Base-by-base conservation (phyloP, 2,113 vertebrate genomes). In the Chloropsis hardwickii region DNA sequence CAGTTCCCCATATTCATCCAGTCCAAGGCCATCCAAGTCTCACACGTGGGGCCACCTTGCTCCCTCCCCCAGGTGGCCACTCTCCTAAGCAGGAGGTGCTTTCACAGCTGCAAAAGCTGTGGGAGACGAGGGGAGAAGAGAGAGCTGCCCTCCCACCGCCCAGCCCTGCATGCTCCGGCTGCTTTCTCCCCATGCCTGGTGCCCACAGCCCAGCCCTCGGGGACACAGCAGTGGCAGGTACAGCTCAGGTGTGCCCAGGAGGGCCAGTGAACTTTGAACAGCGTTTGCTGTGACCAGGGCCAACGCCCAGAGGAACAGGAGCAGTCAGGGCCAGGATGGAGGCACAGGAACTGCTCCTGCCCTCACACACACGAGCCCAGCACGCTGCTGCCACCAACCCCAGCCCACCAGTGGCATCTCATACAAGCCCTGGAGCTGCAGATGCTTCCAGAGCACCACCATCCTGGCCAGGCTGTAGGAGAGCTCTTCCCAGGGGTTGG, bases 111-210 rank as follows among this genome's bases (percentile, higher is more conserved):
- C 28, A 18, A 37, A 69, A 53, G 22, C 40, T 5, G 11, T 0
- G 2, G 2, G 21, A 64, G n/a, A 22, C 0, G 0, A 37, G 29
- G 27, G 11, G 18, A 71, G 27, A 51, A 51, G 27, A 25, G n/a
- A 74, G 42, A 73, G 20, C 25, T 37, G 12, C 47, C 56, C 40
- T 47, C 27, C 12, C 15, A 33, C 0, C 28, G 28, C 69, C 33
- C 4, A 6, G 21, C 33, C 28, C 50, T 9, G 6, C 12, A 2
- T 4, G 16, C 45, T 65, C 56, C 0, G 0, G n/a, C 27, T 19
- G 28, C 66, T 12, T 21, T 39, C 16, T 51, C 21, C 22, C 40
- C 27, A 5, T 5, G 15, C 31, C 56, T 11, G 1, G 22, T 70
- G 33, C 48, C 35, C 35, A 44, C 7, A n/a, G 42, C 64, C 42